phyloP scores from a whole-genome alignment of 2,797 vertebrate species.

The Rhabdophis nuchalis region DNA sequence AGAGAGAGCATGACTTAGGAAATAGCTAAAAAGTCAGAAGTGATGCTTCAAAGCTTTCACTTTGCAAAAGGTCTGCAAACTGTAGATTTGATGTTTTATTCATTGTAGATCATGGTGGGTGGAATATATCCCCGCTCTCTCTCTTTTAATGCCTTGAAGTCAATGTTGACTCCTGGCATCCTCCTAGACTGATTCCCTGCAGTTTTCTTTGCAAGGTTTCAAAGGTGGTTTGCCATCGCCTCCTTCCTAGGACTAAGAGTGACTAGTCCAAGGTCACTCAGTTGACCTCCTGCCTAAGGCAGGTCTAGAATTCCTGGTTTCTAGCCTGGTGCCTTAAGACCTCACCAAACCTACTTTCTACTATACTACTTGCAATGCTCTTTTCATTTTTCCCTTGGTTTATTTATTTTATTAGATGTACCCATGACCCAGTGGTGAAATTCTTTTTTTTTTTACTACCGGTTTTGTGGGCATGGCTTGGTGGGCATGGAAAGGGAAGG shows the following conservation, averaged over 20 bases:
- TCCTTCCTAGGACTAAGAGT: background rate
- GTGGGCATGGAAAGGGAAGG: no score
- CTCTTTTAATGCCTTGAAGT: background rate
- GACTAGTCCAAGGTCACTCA: background rate
- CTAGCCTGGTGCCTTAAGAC: background rate
- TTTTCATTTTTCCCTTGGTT: fast-evolving
- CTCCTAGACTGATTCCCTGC: background rate
- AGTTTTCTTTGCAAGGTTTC: background rate
- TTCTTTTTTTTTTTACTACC: no score
- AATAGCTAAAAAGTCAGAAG: background rate
- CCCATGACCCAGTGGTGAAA: background rate
- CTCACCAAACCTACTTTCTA: background rate
- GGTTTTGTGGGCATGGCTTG: no score
- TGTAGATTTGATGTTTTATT: background rate
- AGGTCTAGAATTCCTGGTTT: background rate
- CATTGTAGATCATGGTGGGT: conserved; percentile 29
- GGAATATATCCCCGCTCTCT: background rate
- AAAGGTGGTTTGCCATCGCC: background rate
- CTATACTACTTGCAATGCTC: background rate
- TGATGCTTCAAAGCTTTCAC: background rate
- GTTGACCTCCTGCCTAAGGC: background rate
- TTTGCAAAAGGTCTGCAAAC: background rate
- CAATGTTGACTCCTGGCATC: background rate
- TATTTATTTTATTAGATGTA: background rate
- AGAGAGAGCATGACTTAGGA: background rate